Base-by-base conservation (phyloP, 2,888 invertebrate species). In the Melieria omissa region DNA sequence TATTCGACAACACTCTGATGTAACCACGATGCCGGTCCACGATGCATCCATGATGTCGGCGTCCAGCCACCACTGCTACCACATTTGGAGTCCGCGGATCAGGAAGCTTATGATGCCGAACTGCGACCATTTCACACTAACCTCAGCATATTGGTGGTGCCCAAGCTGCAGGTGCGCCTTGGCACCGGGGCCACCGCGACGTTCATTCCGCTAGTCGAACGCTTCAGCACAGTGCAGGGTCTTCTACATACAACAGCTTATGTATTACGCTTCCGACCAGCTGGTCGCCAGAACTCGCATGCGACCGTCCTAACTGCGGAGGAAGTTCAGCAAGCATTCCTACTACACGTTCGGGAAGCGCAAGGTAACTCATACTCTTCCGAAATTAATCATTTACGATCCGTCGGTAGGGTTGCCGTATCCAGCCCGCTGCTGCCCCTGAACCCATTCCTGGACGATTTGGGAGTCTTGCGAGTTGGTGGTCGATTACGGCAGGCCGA, bases 371-470 rank as follows among this genome's bases (percentile, higher is more conserved):
- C 12, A 2, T 49, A 49, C 49, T 49, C 57, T 57, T 57, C 57
- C 12, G 57, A 57, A 14, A 57, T 57, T 57, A 57, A 12, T 57
- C 9, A 57, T 14, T 12, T 57, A 57, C 57, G n/a, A n/a, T n/a
- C n/a, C n/a, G n/a, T n/a, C n/a, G n/a, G n/a, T n/a, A n/a, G n/a
- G n/a, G n/a, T n/a, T n/a, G n/a, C n/a, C n/a, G n/a, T n/a, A n/a
- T n/a, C n/a, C n/a, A n/a, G n/a, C n/a, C n/a, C n/a, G n/a, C n/a
- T n/a, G n/a, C n/a, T n/a, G n/a, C n/a, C n/a, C n/a, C n/a, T n/a
- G n/a, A n/a, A n/a, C n/a, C n/a, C n/a, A n/a, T n/a, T n/a, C n/a
- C n/a, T n/a, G n/a, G n/a, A n/a, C n/a, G n/a, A n/a, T n/a, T n/a
- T n/a, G n/a, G n/a, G n/a, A n/a, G n/a, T n/a, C n/a, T n/a, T n/a